Base-by-base conservation (phyloP, 2,797 vertebrate genomes). In the Triplophysa yarkandensis region DNA sequence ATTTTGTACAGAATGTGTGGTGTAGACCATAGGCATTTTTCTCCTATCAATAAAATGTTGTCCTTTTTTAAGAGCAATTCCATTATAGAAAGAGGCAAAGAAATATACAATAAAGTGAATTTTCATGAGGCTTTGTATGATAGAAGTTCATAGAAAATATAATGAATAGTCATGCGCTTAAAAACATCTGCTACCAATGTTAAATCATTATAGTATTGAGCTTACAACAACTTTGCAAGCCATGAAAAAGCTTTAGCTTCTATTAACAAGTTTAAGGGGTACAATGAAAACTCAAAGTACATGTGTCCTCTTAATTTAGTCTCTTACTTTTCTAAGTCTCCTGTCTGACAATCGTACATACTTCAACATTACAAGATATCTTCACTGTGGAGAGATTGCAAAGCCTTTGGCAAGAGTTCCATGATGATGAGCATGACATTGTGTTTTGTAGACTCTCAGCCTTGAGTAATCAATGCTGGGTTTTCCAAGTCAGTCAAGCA, bases 1-100 rank as follows among this genome's bases (percentile, higher is more conserved):
- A 88, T 92, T 92, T 92, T 91, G 84, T 93, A 91, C 91, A 92
- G 89, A 92, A 92, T 91, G 88, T 55, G 83, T 87, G 68, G 48
- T 85, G 88, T 83, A 74, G 86, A 81, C 82, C 83, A 87, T 86
- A 80, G 82, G 80, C 74, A 66, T 85, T 77, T 36, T 85, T 86
- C 82, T 63, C 74, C 64, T 73, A 79, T 71, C 61, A 85, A 85
- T 81, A 62, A 69, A 77, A 71, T 50, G 60, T 48, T 81, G 74
- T 81, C 44, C 75, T 80, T 81, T 76, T n/a, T 78, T 78, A 25
- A 60, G 43, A 54, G 23, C 50, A 34, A 44, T 41, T 64, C 69
- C 14, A 2, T 64, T 30, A 70, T 48, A 71, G n/a, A 64, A 68
- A 68, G 71, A 81, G 70, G 66, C 21, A 69, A 75, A 63, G 55